Conservation (phyloP, 2,888 invertebrate genomes). For the Heteropelma amictum region DNA sequence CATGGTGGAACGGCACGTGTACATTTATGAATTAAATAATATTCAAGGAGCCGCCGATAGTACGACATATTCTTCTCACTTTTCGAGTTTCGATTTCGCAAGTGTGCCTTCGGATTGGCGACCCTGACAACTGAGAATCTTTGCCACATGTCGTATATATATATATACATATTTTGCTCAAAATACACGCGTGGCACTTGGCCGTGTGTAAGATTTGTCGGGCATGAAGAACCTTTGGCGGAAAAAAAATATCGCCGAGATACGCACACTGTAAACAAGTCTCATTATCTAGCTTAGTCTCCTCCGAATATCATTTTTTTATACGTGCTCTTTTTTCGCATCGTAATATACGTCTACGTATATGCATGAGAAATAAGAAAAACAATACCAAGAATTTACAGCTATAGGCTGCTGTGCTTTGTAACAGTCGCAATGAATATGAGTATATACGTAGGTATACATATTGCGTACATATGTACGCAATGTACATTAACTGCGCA, state of each 20-base stretch:
- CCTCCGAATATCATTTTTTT: constrained; percentile 16
- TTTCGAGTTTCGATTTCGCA: constrained; percentile 38
- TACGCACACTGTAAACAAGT: constrained; percentile 34
- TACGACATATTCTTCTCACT: background rate
- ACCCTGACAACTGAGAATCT: constrained; percentile 38
- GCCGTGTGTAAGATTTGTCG: too few species aligned
- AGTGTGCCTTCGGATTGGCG: constrained; percentile 10
- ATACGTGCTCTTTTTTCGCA: constrained; percentile 12
- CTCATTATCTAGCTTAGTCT: constrained; percentile 33
- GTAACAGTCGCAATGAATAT: too few species aligned
- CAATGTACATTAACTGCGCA: too few species aligned
- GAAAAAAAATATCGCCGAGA: constrained; percentile 19
- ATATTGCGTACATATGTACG: too few species aligned
- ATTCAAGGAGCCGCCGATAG: too few species aligned
- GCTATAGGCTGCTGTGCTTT: too few species aligned
- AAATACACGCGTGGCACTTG: too few species aligned
- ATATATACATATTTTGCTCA: background rate
- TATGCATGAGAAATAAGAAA: too few species aligned
- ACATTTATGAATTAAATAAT: too few species aligned
- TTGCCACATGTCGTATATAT: background rate
- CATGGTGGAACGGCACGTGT: too few species aligned
- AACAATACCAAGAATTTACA: too few species aligned
- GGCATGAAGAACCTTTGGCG: constrained; percentile 13
- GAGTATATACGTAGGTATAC: too few species aligned
- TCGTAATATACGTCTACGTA: background rate